Conservation (phyloP, 2,888 invertebrate species). For the Synergus laeviventris region DNA sequence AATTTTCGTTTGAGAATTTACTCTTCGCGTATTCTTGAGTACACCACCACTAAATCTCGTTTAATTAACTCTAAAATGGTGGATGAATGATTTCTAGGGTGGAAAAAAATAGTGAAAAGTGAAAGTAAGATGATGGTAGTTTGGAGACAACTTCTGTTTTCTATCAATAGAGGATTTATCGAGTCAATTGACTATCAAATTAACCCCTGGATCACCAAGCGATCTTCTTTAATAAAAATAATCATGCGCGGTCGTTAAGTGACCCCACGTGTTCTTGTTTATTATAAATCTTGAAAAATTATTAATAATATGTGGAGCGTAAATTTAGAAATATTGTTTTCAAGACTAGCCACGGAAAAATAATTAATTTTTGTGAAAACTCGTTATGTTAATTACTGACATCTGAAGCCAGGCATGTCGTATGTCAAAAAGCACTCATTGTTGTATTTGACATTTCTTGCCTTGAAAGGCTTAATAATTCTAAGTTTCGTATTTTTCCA, state of each 20-base stretch:
- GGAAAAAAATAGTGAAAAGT: neutral
- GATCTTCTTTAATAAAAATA: constrained; percentile 36
- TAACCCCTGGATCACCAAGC: constrained; percentile 21
- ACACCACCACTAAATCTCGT: neutral
- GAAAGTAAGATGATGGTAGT: neutral
- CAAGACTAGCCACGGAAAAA: neutral
- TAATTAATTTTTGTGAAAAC: neutral
- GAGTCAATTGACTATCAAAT: constrained; percentile 22
- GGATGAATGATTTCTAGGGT: no score
- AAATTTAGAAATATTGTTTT: neutral
- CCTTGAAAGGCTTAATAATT: no score
- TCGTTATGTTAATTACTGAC: neutral
- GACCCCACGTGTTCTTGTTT: constrained; percentile 35
- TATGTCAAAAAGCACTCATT: neutral
- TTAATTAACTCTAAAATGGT: neutral
- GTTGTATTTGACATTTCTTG: no score
- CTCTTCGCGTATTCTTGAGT: no score
- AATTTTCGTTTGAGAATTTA: no score
- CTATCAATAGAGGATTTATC: constrained; percentile 5
- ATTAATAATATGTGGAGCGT: neutral
- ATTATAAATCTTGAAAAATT: neutral
- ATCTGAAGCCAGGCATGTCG: neutral
- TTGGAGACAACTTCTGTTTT: neutral
- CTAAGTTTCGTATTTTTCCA: no score
- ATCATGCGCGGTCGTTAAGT: neutral